Conservation (phyloP, 1,140 invertebrate species). For the Lepeophtheirus salmonis region DNA sequence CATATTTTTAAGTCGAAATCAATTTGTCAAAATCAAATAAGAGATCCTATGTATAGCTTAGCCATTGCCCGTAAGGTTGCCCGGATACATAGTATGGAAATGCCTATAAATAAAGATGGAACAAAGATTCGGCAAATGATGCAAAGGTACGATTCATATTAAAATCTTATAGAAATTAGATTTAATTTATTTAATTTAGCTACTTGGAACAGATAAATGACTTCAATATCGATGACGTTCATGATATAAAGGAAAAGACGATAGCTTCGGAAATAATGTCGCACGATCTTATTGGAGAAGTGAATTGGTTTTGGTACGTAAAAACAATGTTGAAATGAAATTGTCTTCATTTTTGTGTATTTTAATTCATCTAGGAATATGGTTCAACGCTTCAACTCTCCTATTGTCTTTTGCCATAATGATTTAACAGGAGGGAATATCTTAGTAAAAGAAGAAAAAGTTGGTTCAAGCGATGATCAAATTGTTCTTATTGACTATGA, state of each 20-base stretch:
- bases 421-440: slow-evolving; percentile 82
- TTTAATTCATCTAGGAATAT: slow-evolving; percentile 26
- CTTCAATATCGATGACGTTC: slow-evolving; percentile 21
- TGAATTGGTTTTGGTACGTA: slow-evolving; percentile 1
- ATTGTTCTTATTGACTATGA: slow-evolving; percentile 64
- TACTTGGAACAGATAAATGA: slow-evolving; percentile 29
- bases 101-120: slow-evolving; percentile 74
- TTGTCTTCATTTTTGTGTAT: not conserved
- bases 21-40: not conserved
- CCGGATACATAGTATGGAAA: slow-evolving; percentile 67
- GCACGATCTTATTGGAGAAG: not conserved
- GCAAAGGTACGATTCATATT: not conserved
- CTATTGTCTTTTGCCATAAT: slow-evolving; percentile 91
- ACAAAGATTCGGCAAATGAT: not conserved
- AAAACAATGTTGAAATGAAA: not conserved
- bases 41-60: not conserved
- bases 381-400: slow-evolving; percentile 36
- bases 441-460: slow-evolving; percentile 32
- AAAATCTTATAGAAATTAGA: not conserved
- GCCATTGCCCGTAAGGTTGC: slow-evolving; percentile 75
- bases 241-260: not conserved
- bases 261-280: not conserved
- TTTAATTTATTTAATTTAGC: slow-evolving; percentile 24
- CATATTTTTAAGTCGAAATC: too few relatives aligned
- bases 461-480: slow-evolving; percentile 30